Evolutionary conservation across 2,888 invertebrate species (phyloP), one percentile per base, ranked within the genome.

Genomic region (Pterostichus madidus): DNA sequence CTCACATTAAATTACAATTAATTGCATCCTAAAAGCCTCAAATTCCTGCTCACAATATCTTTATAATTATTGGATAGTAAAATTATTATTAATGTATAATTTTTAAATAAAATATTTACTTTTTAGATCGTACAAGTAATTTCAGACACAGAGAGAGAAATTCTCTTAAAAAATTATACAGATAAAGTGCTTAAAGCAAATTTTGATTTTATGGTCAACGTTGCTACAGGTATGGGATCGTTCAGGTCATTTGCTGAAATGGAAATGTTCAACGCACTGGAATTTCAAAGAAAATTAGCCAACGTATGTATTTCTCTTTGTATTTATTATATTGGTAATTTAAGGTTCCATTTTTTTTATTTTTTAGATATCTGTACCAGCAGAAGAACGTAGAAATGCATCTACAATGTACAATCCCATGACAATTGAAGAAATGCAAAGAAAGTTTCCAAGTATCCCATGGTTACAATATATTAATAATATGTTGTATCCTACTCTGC

Each of bases 351-450:
- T n/a, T 15, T 1, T 56, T 56, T 56, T 56, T 49, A 84, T 83
- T 83, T 85, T 88, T n/a, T 88, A 96, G 96, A 96, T 96, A 86
- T 96, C 96, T 6, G 91, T 96, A 88, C 96, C 97, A 4, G 93
- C 95, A 86, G 98, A 98, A 88, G 96, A 98, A 90, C 93, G 98
- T 59, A 93, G 98, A 85, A 97, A 98, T 89, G 96, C 96, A 7
- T 95, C 96, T 5, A 94, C 94, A 85, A 91, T 98, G 15, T 98
- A 98, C 91, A 98, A 98, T 87, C 96, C 97, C 6, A 97, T 96
- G 94, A 95, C 95, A 0, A 91, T 98, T 13, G 89, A 90, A 0
- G 93, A 98, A 86, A 89, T 98, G 49, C 94, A 96, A 87, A 87
- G 91, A 64, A 94, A 93, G 86, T 97, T 95, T 91, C 94, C 95